phyloP scores from a whole-genome alignment of 2,113 vertebrate species.

The Girardinichthys multiradiatus region DNA sequence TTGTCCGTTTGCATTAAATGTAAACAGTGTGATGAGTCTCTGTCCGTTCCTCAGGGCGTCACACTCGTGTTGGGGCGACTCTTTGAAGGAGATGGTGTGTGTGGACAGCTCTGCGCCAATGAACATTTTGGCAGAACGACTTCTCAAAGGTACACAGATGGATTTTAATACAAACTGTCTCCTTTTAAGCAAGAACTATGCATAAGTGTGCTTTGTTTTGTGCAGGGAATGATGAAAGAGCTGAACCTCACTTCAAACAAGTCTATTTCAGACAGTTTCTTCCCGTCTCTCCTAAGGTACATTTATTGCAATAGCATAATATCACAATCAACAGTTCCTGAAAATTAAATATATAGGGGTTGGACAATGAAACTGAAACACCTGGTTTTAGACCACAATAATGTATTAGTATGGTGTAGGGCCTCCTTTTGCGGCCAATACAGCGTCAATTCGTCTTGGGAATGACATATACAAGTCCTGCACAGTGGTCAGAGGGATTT shows the following conservation, averaged over 20 bases:
- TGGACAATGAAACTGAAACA: no score
- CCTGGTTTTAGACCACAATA: no score
- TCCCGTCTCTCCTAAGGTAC: conserved; percentile 89
- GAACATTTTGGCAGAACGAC: conserved; percentile 84
- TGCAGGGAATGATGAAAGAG: conserved; percentile 79
- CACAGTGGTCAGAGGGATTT: no score
- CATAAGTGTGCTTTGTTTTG: neutral
- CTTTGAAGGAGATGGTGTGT: conserved; percentile 85
- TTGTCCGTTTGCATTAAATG: neutral
- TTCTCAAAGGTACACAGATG: conserved; percentile 77
- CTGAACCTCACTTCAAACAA: conserved; percentile 77
- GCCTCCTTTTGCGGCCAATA: no score
- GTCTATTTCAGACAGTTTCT: conserved; percentile 91
- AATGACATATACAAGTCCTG: no score
- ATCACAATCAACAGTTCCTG: no score
- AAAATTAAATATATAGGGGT: no score
- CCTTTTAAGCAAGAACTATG: neutral
- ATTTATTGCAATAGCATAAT: neutral
- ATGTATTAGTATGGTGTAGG: no score
- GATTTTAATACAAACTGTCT: neutral
- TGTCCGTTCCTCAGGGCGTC: conserved; percentile 80
- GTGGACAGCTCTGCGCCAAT: conserved; percentile 86
- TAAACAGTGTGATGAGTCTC: neutral
- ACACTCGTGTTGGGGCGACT: conserved; percentile 82
- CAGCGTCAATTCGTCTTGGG: no score